phyloP scores from a whole-genome alignment of 2,113 vertebrate species.

The Thryonomys swinderianus region DNA sequence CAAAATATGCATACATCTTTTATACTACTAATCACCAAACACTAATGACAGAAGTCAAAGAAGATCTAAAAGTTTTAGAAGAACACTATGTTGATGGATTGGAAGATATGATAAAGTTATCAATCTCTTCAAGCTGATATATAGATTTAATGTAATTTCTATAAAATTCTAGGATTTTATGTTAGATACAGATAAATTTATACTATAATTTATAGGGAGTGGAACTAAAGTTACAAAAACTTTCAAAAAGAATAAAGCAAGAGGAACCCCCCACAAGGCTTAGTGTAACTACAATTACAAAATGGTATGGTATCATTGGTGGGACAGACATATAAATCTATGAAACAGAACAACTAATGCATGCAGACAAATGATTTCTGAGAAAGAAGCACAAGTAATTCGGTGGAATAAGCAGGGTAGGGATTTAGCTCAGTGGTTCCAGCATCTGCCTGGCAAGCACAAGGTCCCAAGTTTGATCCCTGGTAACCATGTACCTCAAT shows the following conservation, averaged over 20 bases:
- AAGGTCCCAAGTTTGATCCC: too few species aligned
- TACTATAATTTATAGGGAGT: slow-evolving; percentile 30
- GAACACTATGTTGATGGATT: not conserved
- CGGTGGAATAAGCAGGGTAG: too few species aligned
- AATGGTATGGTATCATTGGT: not conserved
- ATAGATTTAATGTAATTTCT: slow-evolving; percentile 25
- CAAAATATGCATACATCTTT: not conserved
- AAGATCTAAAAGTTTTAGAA: slow-evolving; percentile 32
- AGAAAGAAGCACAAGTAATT: slow-evolving; percentile 36
- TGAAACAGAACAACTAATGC: not conserved
- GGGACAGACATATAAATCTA: not conserved
- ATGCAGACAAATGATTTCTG: slow-evolving; percentile 24
- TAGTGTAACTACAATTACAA: not conserved
- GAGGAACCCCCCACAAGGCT: not conserved
- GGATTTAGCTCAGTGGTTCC: too few species aligned
- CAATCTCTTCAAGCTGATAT: not conserved
- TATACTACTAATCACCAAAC: slow-evolving; percentile 31
- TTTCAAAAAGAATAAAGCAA: slow-evolving; percentile 10
- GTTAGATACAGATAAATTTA: not conserved
- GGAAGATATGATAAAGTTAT: slow-evolving; percentile 20
- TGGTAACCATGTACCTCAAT: too few species aligned
- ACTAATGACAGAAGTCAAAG: slow-evolving; percentile 11
- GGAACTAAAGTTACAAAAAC: slow-evolving; percentile 7
- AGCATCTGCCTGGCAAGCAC: too few species aligned
- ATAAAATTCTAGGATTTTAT: not conserved